Evolutionary conservation across 2,888 invertebrate genomes (phyloP).

Genomic region (Poecilus cupreus): DNA sequence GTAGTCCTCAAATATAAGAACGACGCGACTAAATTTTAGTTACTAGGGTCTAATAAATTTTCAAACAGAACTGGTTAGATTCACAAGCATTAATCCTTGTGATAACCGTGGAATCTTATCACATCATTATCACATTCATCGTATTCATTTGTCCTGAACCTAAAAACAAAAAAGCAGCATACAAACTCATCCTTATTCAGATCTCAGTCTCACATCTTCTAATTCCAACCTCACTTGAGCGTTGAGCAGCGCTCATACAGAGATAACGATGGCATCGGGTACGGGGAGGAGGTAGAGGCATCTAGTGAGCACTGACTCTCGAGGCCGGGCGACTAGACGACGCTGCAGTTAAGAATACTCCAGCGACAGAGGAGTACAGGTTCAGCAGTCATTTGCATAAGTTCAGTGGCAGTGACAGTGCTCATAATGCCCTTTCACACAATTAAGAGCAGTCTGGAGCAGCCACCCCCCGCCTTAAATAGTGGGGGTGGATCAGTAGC

Average conservation of each 20-base stretch:
- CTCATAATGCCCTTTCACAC: conserved; percentile 45
- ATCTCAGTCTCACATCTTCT: not conserved
- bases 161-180: no score
- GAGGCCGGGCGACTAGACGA: not conserved
- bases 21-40: no score
- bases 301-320: not conserved
- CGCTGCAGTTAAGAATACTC: conserved; percentile 33
- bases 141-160: no score
- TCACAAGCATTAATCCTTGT: no score
- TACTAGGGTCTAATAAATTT: no score
- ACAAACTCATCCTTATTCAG: no score
- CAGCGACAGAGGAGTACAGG: not conserved
- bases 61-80: no score
- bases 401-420: conserved; percentile 36
- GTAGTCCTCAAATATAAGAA: no score
- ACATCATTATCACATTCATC: no score
- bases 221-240: not conserved
- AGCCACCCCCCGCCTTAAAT: no score
- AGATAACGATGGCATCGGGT: not conserved
- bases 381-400: conserved; percentile 46
- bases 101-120: no score
- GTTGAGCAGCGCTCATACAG: not conserved
- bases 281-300: not conserved
- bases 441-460: conserved; percentile 37
- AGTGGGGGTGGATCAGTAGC: no score